phyloP scores from a whole-genome alignment of 2,888 invertebrate genomes.

The Dione juno region DNA sequence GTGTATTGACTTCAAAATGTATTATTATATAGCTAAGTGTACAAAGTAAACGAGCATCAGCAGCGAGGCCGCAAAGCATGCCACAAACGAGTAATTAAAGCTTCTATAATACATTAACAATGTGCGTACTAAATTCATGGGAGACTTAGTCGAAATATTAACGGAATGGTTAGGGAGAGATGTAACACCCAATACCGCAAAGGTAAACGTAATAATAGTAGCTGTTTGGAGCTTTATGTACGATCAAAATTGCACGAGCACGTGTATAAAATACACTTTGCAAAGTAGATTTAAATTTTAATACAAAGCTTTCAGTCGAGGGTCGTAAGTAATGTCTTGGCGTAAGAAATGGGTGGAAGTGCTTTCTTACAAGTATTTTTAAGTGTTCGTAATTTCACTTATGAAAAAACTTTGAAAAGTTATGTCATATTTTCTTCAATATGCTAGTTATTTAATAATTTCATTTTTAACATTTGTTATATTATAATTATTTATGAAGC shows the following conservation, averaged over 20 bases:
- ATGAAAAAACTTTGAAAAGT: conserved; percentile 14
- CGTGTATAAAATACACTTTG: conserved; percentile 84
- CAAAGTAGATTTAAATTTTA: conserved; percentile 84
- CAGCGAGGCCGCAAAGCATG: conserved; percentile 64
- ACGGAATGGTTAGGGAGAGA: conserved; percentile 68
- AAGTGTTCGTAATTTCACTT: conserved; percentile 25
- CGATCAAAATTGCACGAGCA: conserved; percentile 83
- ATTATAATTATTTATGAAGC: neutral
- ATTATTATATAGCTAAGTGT: conserved; percentile 25
- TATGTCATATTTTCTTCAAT: neutral
- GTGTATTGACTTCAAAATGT: neutral
- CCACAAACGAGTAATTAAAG: conserved; percentile 80
- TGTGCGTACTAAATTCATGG: conserved; percentile 77
- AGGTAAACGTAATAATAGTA: conserved; percentile 79
- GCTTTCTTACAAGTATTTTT: conserved; percentile 46
- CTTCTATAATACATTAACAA: conserved; percentile 79
- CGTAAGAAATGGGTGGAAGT: conserved; percentile 74
- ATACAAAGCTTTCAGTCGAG: conserved; percentile 81
- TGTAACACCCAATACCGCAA: conserved; percentile 80
- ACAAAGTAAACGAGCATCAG: conserved; percentile 62
- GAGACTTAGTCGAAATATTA: conserved; percentile 73
- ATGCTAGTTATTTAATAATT: neutral
- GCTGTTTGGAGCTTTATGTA: conserved; percentile 81
- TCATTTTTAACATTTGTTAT: neutral
- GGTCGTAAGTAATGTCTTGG: conserved; percentile 79